Conservation (phyloP, 2,888 invertebrate genomes). For the Yponomeuta sedellus region DNA sequence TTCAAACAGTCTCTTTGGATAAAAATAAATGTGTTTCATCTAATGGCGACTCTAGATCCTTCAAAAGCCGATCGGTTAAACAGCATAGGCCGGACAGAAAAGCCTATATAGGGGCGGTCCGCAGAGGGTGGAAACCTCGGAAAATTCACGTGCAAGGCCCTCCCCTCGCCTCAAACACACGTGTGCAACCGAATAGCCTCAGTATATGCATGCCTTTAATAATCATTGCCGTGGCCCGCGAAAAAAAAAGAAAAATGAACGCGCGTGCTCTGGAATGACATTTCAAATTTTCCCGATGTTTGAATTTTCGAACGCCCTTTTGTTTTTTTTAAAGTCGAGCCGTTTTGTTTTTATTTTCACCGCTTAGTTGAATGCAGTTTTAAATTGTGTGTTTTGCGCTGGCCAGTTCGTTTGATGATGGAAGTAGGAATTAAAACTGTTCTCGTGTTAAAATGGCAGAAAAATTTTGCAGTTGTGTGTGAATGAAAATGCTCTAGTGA, state of each 20-base stretch:
- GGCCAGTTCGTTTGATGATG: slow-evolving; percentile 2
- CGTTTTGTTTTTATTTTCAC: slow-evolving; percentile 16
- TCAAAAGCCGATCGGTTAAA: slow-evolving; percentile 67
- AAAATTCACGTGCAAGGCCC: slow-evolving; percentile 73
- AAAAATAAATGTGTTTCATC: too few relatives aligned
- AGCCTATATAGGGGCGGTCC: slow-evolving; percentile 75
- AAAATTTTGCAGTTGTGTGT: not conserved
- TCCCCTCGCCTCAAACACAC: slow-evolving; percentile 60
- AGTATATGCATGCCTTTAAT: slow-evolving; percentile 65
- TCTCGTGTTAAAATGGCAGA: slow-evolving; percentile 10
- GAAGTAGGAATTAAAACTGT: slow-evolving; percentile 5
- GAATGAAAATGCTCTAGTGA: slow-evolving; percentile 16
- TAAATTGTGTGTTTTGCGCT: slow-evolving; percentile 4
- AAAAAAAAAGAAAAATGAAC: slow-evolving; percentile 49
- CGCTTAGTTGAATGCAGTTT: slow-evolving; percentile 5
- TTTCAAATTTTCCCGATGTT: slow-evolving; percentile 37
- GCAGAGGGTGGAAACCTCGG: slow-evolving; percentile 75
- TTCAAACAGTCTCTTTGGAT: too few relatives aligned
- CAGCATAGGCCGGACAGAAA: slow-evolving; percentile 77
- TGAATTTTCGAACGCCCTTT: slow-evolving; percentile 34
- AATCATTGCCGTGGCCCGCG: slow-evolving; percentile 66
- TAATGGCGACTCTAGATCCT: slow-evolving; percentile 43
- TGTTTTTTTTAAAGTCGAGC: slow-evolving; percentile 14
- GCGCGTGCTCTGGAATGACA: slow-evolving; percentile 40
- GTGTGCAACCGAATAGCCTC: slow-evolving; percentile 68